Percentiles rank a stretch among this genome's conserved stretches.
Evolutionary conservation across 1,140 invertebrate species (phyloP).

Genomic region (Solen grandis): DNA sequence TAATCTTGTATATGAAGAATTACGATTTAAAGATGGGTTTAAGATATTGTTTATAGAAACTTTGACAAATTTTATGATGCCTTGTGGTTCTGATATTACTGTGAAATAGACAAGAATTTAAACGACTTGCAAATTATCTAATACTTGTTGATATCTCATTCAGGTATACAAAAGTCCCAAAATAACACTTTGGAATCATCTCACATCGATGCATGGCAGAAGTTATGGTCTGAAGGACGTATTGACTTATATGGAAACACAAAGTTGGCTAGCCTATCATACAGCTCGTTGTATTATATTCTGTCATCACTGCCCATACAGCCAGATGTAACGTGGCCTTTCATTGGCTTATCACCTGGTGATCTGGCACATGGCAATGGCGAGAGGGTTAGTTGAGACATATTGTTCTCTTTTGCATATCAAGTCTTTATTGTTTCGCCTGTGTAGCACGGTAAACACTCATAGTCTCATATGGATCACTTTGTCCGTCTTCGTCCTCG

Average conservation of each 20-base stretch:
- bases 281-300: conserved; percentile 80
- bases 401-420: not conserved
- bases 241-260: conserved; percentile 74
- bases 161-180: conserved; percentile 55
- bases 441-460: too few relatives aligned
- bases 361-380: conserved; percentile 64
- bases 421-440: too few relatives aligned
- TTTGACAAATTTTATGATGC: too few relatives aligned
- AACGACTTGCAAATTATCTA: not conserved
- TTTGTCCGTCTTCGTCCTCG: too few relatives aligned
- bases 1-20: too few relatives aligned
- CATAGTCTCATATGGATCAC: too few relatives aligned
- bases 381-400: not conserved
- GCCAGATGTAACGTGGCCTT: conserved; percentile 67
- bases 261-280: conserved; percentile 72
- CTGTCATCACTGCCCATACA: conserved; percentile 78
- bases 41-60: too few relatives aligned
- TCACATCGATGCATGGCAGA: conserved; percentile 68
- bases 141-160: not conserved
- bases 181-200: conserved; percentile 58
- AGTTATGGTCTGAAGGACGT: conserved; percentile 72
- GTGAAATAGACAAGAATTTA: not conserved
- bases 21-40: too few relatives aligned
- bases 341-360: conserved; percentile 76
- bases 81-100: too few relatives aligned